Evolutionary conservation across 2,113 vertebrate genomes (phyloP).

Genomic region (Tetrax tetrax): DNA sequence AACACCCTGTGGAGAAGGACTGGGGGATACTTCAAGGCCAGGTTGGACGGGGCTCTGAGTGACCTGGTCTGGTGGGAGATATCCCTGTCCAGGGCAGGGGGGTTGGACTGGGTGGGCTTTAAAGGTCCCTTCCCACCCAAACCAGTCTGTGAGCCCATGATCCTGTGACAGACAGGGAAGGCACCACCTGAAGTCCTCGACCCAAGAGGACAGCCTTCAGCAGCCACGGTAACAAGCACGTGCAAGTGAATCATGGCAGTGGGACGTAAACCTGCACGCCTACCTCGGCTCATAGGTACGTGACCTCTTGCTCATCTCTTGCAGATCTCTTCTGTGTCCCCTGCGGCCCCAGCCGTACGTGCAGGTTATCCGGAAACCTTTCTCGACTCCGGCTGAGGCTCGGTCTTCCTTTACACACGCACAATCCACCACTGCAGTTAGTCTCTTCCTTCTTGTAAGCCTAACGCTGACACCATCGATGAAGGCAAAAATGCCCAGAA

Average conservation of each 20-base stretch:
- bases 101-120: neutral
- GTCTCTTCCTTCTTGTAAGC: neutral
- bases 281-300: neutral
- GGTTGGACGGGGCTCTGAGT: neutral
- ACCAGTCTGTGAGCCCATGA: neutral
- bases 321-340: neutral
- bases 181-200: neutral
- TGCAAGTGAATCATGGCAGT: neutral
- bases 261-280: neutral
- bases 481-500: neutral
- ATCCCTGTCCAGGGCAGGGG: neutral
- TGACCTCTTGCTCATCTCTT: neutral
- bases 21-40: neutral
- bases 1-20: neutral
- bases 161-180: neutral
- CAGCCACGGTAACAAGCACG: neutral
- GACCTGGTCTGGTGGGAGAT: too few species aligned
- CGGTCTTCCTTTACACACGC: neutral
- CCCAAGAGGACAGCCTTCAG: neutral
- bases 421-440: neutral
- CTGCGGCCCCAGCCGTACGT: rapidly evolving
- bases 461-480: rapidly evolving
- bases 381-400: neutral
- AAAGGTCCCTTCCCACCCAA: neutral
- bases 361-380: neutral